A percentile compares a stretch with the other conserved stretches of the same genome.
Conservation (phyloP, 2,797 vertebrate species). For the Coccyzus lansbergi region DNA sequence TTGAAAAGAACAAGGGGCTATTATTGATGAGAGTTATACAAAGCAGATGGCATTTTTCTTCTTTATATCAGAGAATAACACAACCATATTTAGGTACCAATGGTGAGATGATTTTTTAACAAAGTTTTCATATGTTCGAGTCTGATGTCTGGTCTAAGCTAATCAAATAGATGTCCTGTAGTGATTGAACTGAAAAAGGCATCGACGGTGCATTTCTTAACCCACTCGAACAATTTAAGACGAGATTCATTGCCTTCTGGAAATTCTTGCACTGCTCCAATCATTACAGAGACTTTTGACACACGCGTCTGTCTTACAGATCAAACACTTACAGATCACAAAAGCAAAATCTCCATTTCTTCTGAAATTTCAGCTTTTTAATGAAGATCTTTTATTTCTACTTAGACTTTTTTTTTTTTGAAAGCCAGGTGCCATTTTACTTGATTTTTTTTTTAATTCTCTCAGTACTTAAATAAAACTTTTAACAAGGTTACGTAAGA, state of each 20-base stretch:
- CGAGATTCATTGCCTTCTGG: neutral
- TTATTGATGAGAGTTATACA: neutral
- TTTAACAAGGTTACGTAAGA: neutral
- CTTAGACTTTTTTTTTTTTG: neutral
- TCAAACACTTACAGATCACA: neutral
- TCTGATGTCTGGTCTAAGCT: neutral
- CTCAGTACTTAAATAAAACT: neutral
- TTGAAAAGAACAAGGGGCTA: neutral
- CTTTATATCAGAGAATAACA: neutral
- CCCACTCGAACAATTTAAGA: neutral
- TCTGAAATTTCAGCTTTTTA: neutral
- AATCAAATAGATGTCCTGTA: neutral
- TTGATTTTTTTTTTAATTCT: no score
- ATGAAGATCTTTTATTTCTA: neutral
- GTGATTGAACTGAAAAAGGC: neutral
- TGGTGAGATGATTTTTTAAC: neutral
- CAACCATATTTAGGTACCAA: slow-evolving; percentile 2
- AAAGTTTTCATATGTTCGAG: neutral
- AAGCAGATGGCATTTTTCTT: slow-evolving; percentile 18
- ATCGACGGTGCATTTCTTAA: neutral
- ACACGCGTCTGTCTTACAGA: neutral
- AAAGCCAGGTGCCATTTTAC: neutral
- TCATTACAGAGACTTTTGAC: neutral
- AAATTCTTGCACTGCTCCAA: neutral
- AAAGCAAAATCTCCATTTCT: neutral